phyloP scores from a whole-genome alignment of 1,140 invertebrate genomes.

The Brachionus paranguensis region DNA sequence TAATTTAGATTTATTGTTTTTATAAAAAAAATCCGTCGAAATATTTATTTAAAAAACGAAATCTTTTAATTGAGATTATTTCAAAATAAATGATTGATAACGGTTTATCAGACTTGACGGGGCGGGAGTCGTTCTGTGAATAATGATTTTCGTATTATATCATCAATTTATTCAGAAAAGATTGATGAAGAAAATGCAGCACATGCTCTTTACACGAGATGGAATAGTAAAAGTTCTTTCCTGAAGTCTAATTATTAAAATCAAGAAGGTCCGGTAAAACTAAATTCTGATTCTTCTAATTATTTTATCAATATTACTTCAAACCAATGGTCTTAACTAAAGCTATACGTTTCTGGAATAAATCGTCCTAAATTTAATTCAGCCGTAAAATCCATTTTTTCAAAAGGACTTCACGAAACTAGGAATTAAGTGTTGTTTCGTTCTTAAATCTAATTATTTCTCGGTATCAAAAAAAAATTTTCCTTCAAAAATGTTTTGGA shows the following conservation, averaged over 20 bases:
- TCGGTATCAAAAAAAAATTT: neutral
- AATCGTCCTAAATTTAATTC: neutral
- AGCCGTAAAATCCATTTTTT: neutral
- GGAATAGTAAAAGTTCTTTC: neutral
- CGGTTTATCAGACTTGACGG: neutral
- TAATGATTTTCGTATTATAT: neutral
- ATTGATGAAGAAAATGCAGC: neutral
- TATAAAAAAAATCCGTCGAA: neutral
- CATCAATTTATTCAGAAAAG: neutral
- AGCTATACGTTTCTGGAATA: neutral
- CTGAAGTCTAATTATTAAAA: neutral
- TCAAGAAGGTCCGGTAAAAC: too few species aligned
- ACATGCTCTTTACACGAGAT: neutral
- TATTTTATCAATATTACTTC: neutral
- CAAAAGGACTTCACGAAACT: neutral
- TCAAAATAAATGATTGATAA: neutral
- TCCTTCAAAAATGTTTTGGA: neutral
- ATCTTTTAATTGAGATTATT: neutral
- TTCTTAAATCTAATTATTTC: neutral
- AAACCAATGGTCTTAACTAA: neutral
- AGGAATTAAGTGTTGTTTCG: neutral
- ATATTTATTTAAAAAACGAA: neutral
- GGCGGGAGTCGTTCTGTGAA: neutral
- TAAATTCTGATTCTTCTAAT: too few species aligned
- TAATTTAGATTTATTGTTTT: too few species aligned